Percentiles rank a stretch among this genome's conserved stretches.
These are phyloP conservation scores for Callitettix versicolor DNA, from an alignment of 1,140 invertebrate species.

Conservation along the genomic window DNA sequence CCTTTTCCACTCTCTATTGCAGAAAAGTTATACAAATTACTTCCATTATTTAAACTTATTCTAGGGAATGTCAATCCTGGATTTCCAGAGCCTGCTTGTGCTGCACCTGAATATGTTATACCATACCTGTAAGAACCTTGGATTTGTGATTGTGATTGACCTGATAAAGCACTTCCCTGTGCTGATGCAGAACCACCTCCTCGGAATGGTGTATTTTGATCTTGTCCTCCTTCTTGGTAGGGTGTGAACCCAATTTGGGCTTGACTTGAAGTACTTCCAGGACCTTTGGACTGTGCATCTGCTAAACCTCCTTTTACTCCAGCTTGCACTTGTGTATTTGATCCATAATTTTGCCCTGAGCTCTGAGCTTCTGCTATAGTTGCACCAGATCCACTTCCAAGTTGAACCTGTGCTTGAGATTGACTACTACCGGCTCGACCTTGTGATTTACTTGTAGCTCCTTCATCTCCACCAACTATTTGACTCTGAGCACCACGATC, in stretches of 20 bases:
- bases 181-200: slow-evolving; percentile 66
- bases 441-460: slow-evolving; percentile 60
- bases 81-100: slow-evolving; percentile 65
- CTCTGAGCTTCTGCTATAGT: slow-evolving; percentile 63
- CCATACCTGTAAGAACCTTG: slow-evolving; percentile 65
- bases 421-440: slow-evolving; percentile 59
- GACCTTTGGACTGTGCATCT: slow-evolving; percentile 70
- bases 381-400: slow-evolving; percentile 57
- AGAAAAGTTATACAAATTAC: slow-evolving; percentile 13
- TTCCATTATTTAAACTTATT: slow-evolving; percentile 12
- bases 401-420: slow-evolving; percentile 64
- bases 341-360: slow-evolving; percentile 56
- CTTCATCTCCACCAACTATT: slow-evolving; percentile 60
- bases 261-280: slow-evolving; percentile 71
- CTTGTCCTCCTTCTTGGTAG: slow-evolving; percentile 42
- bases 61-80: slow-evolving; percentile 15
- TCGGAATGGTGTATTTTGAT: slow-evolving; percentile 41
- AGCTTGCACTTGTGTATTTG: slow-evolving; percentile 63
- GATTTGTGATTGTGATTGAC: slow-evolving; percentile 69
- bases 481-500: slow-evolving; percentile 59
- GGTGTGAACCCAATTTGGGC: slow-evolving; percentile 76
- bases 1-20: slow-evolving; percentile 25
- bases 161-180: slow-evolving; percentile 56
- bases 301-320: slow-evolving; percentile 67
- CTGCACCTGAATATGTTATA: slow-evolving; percentile 66